Evolutionary conservation across 2,797 vertebrate genomes (phyloP).

Genomic region (Sebastes iracundus): DNA sequence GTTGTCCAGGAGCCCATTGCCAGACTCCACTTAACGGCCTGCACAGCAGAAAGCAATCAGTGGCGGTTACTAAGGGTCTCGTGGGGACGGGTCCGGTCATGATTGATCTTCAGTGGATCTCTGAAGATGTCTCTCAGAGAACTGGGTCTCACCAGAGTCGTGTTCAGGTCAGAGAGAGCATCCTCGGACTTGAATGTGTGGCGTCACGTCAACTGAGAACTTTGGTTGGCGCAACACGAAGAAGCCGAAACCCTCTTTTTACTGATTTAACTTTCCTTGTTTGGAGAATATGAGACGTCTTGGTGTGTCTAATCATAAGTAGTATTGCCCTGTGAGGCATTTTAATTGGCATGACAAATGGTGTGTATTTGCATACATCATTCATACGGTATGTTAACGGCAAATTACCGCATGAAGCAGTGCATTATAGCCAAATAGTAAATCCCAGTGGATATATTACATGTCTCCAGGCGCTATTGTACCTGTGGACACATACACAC

Average conservation of each 20-base stretch:
- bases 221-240: slow-evolving; percentile 38
- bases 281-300: slow-evolving; percentile 25
- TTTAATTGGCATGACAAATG: slow-evolving; percentile 61
- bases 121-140: slow-evolving; percentile 76
- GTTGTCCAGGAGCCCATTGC: slow-evolving; percentile 86
- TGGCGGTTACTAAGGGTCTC: slow-evolving; percentile 85
- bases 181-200: slow-evolving; percentile 52
- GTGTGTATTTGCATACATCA: slow-evolving; percentile 60
- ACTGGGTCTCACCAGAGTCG: slow-evolving; percentile 65
- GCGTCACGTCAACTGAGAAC: slow-evolving; percentile 47
- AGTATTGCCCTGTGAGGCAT: slow-evolving; percentile 12
- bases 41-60: slow-evolving; percentile 87
- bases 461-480: slow-evolving; percentile 52
- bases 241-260: neutral
- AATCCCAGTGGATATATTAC: slow-evolving; percentile 58
- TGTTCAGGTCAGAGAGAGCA: slow-evolving; percentile 61
- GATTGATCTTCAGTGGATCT: slow-evolving; percentile 84
- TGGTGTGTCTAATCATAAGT: slow-evolving; percentile 8
- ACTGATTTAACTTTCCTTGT: slow-evolving; percentile 26
- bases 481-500: slow-evolving; percentile 53
- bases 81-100: slow-evolving; percentile 78
- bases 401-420: slow-evolving; percentile 45
- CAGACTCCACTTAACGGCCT: slow-evolving; percentile 84
- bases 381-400: slow-evolving; percentile 41
- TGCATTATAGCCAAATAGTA: slow-evolving; percentile 52